A percentile compares a stretch with the other conserved stretches of the same genome.
These are phyloP conservation scores for Hapalemur alaotrensis DNA, from an alignment of 2,797 vertebrate genomes.

Conservation along the genomic window DNA sequence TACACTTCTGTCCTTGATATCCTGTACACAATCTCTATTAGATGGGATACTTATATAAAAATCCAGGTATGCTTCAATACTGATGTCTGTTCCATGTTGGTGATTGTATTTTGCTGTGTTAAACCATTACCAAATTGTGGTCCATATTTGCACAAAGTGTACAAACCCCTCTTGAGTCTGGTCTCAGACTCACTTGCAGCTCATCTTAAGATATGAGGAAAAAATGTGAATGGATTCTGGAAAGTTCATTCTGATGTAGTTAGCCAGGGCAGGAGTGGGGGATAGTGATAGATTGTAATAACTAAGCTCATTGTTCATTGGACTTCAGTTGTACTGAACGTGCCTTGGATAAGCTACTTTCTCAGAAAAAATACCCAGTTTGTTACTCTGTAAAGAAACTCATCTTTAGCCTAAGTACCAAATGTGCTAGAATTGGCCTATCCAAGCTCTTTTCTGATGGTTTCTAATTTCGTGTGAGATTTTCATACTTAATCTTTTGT, in stretches of 20 bases:
- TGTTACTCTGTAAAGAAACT: not conserved
- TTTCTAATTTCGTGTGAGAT: slow-evolving; percentile 32
- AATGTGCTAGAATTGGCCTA: not conserved
- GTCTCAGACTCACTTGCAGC: not conserved
- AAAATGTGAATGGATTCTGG: not conserved
- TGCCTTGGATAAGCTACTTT: not conserved
- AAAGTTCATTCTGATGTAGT: not conserved
- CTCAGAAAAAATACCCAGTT: not conserved
- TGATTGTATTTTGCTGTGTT: not conserved
- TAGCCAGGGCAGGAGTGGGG: not conserved
- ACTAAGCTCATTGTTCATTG: not conserved
- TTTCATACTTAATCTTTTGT: slow-evolving; percentile 25
- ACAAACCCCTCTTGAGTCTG: not conserved
- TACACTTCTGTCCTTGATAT: not conserved
- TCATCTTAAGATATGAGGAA: not conserved
- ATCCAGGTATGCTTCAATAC: not conserved
- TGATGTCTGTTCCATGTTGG: not conserved
- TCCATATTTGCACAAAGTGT: not conserved
- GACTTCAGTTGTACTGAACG: not conserved
- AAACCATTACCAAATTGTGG: not conserved
- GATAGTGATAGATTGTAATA: not conserved
- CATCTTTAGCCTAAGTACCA: not conserved
- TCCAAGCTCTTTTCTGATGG: not conserved
- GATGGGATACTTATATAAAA: not conserved
- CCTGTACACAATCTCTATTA: not conserved